These are phyloP conservation scores for Oncorhynchus mykiss DNA, from an alignment of 2,113 vertebrate genomes.

Conservation along the genomic window DNA sequence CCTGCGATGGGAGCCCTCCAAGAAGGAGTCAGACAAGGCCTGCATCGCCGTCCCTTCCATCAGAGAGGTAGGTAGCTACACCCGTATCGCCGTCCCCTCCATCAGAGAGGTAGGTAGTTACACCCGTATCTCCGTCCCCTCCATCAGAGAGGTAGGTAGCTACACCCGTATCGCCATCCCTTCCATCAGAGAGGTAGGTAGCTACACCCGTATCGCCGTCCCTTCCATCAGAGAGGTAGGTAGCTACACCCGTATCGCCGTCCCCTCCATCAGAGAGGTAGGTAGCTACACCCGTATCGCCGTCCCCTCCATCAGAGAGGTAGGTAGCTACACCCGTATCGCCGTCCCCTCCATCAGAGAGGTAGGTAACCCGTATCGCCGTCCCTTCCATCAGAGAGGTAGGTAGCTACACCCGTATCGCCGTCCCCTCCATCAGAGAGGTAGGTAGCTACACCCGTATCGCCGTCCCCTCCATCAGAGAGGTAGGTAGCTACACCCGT, in stretches of 20 bases:
- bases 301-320: slow-evolving; percentile 67
- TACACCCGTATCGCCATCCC: slow-evolving; percentile 81
- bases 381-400: slow-evolving; percentile 90
- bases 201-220: slow-evolving; percentile 79
- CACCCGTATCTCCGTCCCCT: slow-evolving; percentile 83
- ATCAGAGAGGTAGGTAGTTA: slow-evolving; percentile 15
- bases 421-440: slow-evolving; percentile 72
- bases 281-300: slow-evolving; percentile 75
- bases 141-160: slow-evolving; percentile 38
- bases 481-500: slow-evolving; percentile 57
- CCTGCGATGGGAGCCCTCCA: slow-evolving; percentile 91
- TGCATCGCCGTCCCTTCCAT: slow-evolving; percentile 86
- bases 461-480: slow-evolving; percentile 74
- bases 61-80: slow-evolving; percentile 78
- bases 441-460: slow-evolving; percentile 70
- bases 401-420: slow-evolving; percentile 73
- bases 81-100: slow-evolving; percentile 84
- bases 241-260: slow-evolving; percentile 76
- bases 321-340: no score
- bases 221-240: slow-evolving; percentile 58
- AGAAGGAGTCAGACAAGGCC: slow-evolving; percentile 94
- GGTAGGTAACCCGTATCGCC: slow-evolving; percentile 64
- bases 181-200: slow-evolving; percentile 51
- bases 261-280: slow-evolving; percentile 67
- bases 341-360: no score